Conservation (phyloP, 2,797 vertebrate species). For the Mus caroli region DNA sequence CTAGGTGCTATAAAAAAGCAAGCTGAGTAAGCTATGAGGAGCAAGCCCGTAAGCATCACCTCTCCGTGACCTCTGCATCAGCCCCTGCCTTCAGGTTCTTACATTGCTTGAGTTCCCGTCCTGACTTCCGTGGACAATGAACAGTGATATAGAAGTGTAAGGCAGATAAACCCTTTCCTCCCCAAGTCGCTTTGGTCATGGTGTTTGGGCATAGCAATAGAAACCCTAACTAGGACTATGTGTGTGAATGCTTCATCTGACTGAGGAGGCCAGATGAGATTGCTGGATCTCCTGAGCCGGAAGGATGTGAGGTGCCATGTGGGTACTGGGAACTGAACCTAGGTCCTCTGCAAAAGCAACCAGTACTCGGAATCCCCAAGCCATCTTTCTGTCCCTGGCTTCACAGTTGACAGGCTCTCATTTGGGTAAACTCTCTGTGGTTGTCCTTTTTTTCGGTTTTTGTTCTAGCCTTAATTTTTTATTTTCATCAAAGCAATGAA, state of each 20-base stretch:
- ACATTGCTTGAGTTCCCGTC: neutral
- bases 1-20: neutral
- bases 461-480: neutral
- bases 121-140: neutral
- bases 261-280: neutral
- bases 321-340: neutral
- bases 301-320: neutral
- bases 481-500: neutral
- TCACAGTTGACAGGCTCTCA: constrained; percentile 9
- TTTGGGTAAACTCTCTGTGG: neutral
- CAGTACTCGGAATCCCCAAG: neutral
- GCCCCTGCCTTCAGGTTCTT: neutral
- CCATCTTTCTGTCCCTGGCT: too few species aligned
- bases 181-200: neutral
- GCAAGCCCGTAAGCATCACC: neutral
- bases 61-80: neutral
- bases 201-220: neutral
- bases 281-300: neutral
- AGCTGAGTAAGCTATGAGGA: neutral
- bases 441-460: neutral
- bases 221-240: neutral
- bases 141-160: neutral
- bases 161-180: neutral
- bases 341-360: neutral
- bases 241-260: neutral